These are phyloP conservation scores for Chrosomus eos DNA, from an alignment of 2,797 vertebrate genomes.

Conservation along the genomic window DNA sequence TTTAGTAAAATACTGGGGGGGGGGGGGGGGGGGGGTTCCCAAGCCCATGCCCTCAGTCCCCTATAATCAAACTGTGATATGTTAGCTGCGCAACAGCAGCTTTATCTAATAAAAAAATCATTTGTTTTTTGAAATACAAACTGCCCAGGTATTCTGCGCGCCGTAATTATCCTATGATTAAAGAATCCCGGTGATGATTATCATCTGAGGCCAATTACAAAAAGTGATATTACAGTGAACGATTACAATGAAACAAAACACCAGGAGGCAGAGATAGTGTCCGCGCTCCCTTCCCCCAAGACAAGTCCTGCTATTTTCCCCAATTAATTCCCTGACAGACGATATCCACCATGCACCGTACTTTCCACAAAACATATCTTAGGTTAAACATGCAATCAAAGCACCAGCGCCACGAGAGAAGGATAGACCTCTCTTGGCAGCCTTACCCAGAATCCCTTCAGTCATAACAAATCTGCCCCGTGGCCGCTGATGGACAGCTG, in stretches of 20 bases:
- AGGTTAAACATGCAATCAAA: constrained; percentile 68
- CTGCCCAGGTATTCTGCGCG: constrained; percentile 22
- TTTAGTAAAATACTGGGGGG: too few relatives aligned
- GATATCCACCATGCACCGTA: constrained; percentile 54
- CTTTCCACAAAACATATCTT: constrained; percentile 51
- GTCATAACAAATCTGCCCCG: constrained; percentile 61
- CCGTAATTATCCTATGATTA: constrained; percentile 28
- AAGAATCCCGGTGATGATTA: constrained; percentile 1
- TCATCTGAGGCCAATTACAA: constrained; percentile 34
- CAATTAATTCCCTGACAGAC: constrained; percentile 56
- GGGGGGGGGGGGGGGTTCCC: too few relatives aligned
- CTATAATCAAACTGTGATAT: constrained; percentile 6
- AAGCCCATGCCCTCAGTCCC: neutral
- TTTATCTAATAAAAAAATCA: constrained; percentile 30
- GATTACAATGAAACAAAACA: constrained; percentile 30
- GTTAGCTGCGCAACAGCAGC: constrained; percentile 17
- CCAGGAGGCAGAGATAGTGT: constrained; percentile 33
- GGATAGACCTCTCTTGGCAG: constrained; percentile 47
- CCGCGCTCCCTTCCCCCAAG: neutral
- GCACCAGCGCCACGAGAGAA: constrained; percentile 45
- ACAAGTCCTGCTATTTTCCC: constrained; percentile 44
- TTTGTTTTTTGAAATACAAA: constrained; percentile 24
- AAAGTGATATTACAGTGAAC: constrained; percentile 10
- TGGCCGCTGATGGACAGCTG: constrained; percentile 64
- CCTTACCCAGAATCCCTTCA: constrained; percentile 60